Evolutionary conservation across 2,888 invertebrate species (phyloP).

Genomic region (Sesamia inferens): DNA sequence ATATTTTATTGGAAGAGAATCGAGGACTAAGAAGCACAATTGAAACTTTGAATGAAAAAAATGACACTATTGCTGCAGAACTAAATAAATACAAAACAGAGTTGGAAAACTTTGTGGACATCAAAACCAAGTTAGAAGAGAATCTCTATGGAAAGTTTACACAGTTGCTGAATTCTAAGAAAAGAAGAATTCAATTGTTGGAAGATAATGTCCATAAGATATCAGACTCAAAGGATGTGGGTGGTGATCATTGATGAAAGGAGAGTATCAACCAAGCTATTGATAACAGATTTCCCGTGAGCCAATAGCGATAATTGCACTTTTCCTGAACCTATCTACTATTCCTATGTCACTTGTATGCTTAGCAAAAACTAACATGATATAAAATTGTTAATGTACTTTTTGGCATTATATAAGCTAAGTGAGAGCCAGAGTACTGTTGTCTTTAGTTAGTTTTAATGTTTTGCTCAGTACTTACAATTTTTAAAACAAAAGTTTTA

Average conservation of each 20-base stretch:
- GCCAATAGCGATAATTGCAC: background rate
- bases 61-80: constrained; percentile 63
- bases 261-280: background rate
- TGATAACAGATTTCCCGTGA: background rate
- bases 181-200: constrained; percentile 77
- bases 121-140: constrained; percentile 75
- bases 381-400: too few species aligned
- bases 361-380: too few species aligned
- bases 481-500: too few species aligned
- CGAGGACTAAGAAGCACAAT: constrained; percentile 63
- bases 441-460: too few species aligned
- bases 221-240: constrained; percentile 28
- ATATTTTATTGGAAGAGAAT: constrained; percentile 76
- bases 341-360: too few species aligned
- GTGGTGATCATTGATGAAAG: constrained; percentile 8
- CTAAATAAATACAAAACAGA: constrained; percentile 73
- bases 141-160: constrained; percentile 82
- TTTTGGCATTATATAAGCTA: too few species aligned
- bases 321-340: background rate
- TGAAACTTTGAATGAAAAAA: constrained; percentile 57
- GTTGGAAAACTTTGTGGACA: constrained; percentile 73
- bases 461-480: too few species aligned
- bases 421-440: too few species aligned
- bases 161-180: constrained; percentile 81
- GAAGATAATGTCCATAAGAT: constrained; percentile 74